Evolutionary conservation across 2,797 vertebrate genomes (phyloP).

Genomic region (Pipistrellus nathusii): DNA sequence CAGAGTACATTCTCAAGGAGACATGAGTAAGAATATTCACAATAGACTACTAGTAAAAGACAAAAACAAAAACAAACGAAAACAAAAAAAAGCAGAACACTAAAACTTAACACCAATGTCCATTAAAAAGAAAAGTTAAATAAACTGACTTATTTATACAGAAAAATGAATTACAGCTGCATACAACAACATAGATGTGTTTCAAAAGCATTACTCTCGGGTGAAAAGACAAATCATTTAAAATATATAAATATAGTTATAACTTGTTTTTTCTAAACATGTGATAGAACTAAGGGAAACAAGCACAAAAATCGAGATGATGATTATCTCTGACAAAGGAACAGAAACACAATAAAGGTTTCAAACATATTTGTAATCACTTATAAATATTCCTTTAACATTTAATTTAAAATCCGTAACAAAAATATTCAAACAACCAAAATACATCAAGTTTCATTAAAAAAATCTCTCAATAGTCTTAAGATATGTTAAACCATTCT

Average conservation of each 20-base stretch:
- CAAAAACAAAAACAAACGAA: neutral
- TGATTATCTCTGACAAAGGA: neutral
- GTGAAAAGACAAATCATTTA: neutral
- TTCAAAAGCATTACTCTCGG: neutral
- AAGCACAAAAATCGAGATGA: neutral
- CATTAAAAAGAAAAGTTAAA: neutral
- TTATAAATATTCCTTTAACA: constrained; percentile 28
- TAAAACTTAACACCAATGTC: neutral
- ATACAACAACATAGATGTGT: neutral
- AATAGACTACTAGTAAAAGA: neutral
- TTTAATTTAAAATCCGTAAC: neutral
- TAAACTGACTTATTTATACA: neutral
- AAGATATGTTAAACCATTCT: neutral
- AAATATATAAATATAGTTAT: neutral
- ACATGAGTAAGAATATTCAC: neutral
- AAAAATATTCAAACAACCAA: neutral
- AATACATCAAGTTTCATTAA: constrained; percentile 29
- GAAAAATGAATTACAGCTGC: neutral
- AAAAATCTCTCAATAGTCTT: neutral
- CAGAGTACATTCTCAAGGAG: neutral
- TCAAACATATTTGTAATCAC: neutral
- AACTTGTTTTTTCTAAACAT: neutral
- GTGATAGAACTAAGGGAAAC: neutral
- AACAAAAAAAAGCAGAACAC: neutral
- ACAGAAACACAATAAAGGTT: neutral